Percentiles rank a stretch among this genome's conserved stretches.
These are phyloP conservation scores for Xerus inauris DNA, from an alignment of 2,113 vertebrate species.

Conservation along the genomic window DNA sequence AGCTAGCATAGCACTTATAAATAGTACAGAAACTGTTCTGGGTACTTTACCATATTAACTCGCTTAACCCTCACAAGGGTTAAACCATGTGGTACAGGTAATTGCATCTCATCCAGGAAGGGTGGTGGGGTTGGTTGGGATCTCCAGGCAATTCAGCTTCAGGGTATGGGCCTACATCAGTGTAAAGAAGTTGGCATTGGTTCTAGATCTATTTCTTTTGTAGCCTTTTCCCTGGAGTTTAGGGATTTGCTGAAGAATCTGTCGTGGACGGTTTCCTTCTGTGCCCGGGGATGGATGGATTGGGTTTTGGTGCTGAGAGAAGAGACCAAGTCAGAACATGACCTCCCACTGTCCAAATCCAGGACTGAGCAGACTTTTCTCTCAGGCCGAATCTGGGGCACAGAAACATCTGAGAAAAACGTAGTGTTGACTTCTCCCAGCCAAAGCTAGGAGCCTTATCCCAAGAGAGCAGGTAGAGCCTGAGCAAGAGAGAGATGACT, in stretches of 20 bases:
- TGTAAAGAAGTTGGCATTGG: not conserved
- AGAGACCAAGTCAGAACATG: not conserved
- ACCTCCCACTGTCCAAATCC: not conserved
- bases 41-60: not conserved
- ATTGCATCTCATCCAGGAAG: not conserved
- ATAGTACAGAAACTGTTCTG: not conserved
- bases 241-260: not conserved
- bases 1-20: not conserved
- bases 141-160: rapidly evolving
- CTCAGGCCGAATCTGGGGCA: not conserved
- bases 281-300: not conserved
- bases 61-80: not conserved
- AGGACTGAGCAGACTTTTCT: not conserved
- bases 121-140: not conserved
- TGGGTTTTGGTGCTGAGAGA: not conserved
- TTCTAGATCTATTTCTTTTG: not conserved
- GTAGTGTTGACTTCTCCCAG: not conserved
- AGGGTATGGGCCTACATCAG: rapidly evolving
- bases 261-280: not conserved
- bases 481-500: not conserved
- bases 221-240: not conserved
- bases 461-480: not conserved
- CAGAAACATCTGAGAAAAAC: not conserved
- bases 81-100: not conserved
- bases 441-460: not conserved